phyloP scores from a whole-genome alignment of 2,888 invertebrate species.

The Lypha dubia region DNA sequence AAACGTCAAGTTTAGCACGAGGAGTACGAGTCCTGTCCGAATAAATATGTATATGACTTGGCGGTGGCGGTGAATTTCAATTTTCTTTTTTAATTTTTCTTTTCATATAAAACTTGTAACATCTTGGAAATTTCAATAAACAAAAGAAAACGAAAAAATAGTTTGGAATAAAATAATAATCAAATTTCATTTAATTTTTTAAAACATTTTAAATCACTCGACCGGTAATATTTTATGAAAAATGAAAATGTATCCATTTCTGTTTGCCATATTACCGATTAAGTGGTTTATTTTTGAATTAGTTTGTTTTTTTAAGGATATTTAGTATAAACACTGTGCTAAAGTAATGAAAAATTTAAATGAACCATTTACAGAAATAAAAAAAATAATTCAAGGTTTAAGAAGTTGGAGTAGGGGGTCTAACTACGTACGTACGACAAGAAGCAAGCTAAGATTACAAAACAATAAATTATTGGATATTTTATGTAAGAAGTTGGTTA shows the following conservation, averaged over 20 bases:
- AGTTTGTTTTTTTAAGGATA: constrained; percentile 64
- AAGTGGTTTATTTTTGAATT: constrained; percentile 58
- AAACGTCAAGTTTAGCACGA: neutral
- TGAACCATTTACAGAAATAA: constrained; percentile 78
- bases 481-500: constrained; percentile 27
- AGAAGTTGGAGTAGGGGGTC: constrained; percentile 62
- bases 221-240: constrained; percentile 65
- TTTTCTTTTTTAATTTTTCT: constrained; percentile 7
- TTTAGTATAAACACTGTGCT: constrained; percentile 76
- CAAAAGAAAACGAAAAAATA: constrained; percentile 24
- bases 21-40: too few species aligned
- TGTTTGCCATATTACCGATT: constrained; percentile 62
- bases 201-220: constrained; percentile 58
- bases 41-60: constrained; percentile 48
- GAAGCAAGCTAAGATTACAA: constrained; percentile 31
- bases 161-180: constrained; percentile 46
- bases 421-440: too few species aligned
- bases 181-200: constrained; percentile 16
- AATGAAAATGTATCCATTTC: constrained; percentile 48
- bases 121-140: constrained; percentile 40
- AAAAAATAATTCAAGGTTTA: constrained; percentile 56
- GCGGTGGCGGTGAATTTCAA: constrained; percentile 67
- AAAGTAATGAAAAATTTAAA: constrained; percentile 82
- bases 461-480: neutral
- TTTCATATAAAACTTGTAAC: constrained; percentile 45